Evolutionary conservation across 2,797 vertebrate genomes (phyloP), one percentile per base, ranked within the genome.

Genomic region (Cirrhinus molitorella): DNA sequence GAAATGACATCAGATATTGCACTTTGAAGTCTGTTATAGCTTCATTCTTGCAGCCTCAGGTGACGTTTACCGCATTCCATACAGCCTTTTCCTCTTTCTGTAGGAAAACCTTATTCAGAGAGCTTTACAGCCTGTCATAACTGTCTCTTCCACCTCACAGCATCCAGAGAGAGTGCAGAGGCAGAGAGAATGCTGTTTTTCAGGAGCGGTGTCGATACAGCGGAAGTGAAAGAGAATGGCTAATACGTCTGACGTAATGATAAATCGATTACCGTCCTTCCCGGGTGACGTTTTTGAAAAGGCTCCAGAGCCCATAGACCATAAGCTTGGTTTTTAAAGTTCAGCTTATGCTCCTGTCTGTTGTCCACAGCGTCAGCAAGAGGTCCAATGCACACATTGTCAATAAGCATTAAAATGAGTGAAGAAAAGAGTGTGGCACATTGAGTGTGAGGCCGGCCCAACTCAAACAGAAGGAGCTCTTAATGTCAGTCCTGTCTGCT

Each of bases 221-320:
- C 47, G 70, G 68, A 83, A 84, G 85, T 88, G 72, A 85, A 88
- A 87, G 75, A 90, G 86, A 81, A 90, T 89, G 80, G 79, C 71
- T 85, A 90, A 85, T 90, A 90, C 88, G 55, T 85, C 89, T 89
- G 88, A 90, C 90, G 87, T 89, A 88, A 89, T 91, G 91, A 93
- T 76, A 91, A 92, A 93, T 93, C 91, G 88, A 90, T 93, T 88
- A 53, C 25, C 55, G 74, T 85, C 81, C 23, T 89, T 88, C 90
- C 63, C 75, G 23, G 23, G 77, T 57, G 72, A 88, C 83, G 65
- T 92, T 76, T 88, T 45, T 76, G 84, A 87, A 84, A 87, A 81
- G 79, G 81, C 25, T 65, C 21, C 81, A 86, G 80, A 61, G 68
- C 37, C 53, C 14, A 17, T 7, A 59, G 55, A 68, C 37, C 45